phyloP scores from a whole-genome alignment of 2,797 vertebrate genomes.

The Avahi laniger region DNA sequence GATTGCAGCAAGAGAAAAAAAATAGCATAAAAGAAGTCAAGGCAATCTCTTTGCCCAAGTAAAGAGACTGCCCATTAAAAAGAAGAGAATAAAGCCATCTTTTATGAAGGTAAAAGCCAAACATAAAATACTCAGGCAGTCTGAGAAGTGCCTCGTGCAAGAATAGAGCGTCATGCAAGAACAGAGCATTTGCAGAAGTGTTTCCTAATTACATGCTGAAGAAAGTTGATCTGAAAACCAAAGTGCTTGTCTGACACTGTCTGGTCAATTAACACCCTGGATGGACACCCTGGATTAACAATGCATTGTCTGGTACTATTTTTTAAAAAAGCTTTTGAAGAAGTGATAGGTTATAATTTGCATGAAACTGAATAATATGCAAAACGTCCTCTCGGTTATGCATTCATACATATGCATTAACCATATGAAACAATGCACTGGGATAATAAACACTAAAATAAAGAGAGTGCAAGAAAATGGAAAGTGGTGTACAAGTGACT shows the following conservation, averaged over 20 bases:
- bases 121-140: conserved; percentile 29
- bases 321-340: not conserved
- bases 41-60: not conserved
- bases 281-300: not conserved
- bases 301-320: not conserved
- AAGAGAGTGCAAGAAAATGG: not conserved
- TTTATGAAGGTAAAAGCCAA: conserved; percentile 8
- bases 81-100: not conserved
- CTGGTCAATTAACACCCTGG: not conserved
- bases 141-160: not conserved
- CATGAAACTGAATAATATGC: not conserved
- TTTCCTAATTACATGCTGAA: not conserved
- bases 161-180: not conserved
- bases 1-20: not conserved
- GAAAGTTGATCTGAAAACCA: not conserved
- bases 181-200: not conserved
- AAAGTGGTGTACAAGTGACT: not conserved
- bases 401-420: not conserved
- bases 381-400: not conserved
- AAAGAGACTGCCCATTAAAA: not conserved
- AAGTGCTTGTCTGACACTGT: not conserved
- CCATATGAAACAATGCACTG: not conserved
- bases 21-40: not conserved
- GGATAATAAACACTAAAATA: not conserved
- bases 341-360: not conserved